Base-by-base conservation (phyloP, 2,888 invertebrate species). In the Drosophila peninsularis region DNA sequence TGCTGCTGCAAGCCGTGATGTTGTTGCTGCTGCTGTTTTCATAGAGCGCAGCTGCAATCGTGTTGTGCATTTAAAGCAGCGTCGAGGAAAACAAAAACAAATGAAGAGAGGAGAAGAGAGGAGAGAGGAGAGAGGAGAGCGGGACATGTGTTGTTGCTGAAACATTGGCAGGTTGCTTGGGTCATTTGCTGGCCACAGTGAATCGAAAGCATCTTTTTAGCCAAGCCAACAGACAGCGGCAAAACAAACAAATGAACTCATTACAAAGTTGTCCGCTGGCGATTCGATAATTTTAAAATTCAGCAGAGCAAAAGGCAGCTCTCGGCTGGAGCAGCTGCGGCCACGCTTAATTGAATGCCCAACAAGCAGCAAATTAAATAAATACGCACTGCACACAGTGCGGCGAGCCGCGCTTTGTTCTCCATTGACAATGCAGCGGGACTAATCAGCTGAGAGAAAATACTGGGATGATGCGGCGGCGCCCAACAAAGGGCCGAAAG, bases 381-480 rank as follows among this genome's bases (percentile, higher is more conserved):
- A 80, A 82, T 81, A 71, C 70, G 69, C 68, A 80, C 55, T 68
- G 66, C 67, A 60, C 32, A 36, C 19, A 27, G 52, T 7, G 41
- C 3, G 36, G 47, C 58, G 49, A 70, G 61, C 69, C 49, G 62
- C 58, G 65, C 74, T 77, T 78, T 75, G 75, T 75, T 65, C 63
- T 53, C 24, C 58, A 86, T 75, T 82, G 82, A 84, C 83, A 83
- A 81, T 83, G 83, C 83, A 82, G 75, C 70, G 55, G 68, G 65
- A 73, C 86, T 88, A 84, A 84, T 84, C 83, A 84, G 83, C 75
- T 85, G 83, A 78, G 86, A 7, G 24, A 85, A 85, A 80, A 69
- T 67, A 66, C 37, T 24, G 65, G 68, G 78, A 70, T 62, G 81
- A 50, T 64, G 75, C 52, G 49, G 34, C 54, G n/a, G 54, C 54